phyloP scores from a whole-genome alignment of 2,888 invertebrate species.

The Sycophila texana region DNA sequence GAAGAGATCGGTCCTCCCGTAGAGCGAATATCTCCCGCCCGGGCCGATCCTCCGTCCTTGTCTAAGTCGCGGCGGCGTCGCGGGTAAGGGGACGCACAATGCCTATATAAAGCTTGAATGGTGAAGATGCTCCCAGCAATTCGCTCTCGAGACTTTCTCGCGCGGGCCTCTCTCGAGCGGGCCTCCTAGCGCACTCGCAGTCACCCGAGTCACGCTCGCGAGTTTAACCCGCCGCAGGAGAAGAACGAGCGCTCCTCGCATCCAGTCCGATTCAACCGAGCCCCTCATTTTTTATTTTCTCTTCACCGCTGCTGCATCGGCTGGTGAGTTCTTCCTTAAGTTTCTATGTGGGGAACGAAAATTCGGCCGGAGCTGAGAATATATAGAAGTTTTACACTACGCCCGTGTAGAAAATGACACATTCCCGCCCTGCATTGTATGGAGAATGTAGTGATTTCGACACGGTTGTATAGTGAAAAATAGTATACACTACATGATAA shows the following conservation, averaged over 20 bases:
- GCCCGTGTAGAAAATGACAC: too few relatives aligned
- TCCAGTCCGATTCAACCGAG: not conserved
- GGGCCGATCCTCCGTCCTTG: conserved; percentile 55
- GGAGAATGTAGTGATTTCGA: too few relatives aligned
- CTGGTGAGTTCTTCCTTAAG: too few relatives aligned
- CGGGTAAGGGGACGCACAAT: conserved; percentile 72
- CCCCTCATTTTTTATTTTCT: not conserved
- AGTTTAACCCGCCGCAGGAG: not conserved
- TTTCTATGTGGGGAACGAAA: too few relatives aligned
- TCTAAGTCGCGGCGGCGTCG: conserved; percentile 63
- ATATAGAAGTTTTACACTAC: too few relatives aligned
- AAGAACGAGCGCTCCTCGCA: not conserved
- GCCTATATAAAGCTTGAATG: conserved; percentile 75
- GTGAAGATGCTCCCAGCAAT: conserved; percentile 75
- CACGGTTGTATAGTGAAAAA: too few relatives aligned
- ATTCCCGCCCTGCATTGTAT: too few relatives aligned
- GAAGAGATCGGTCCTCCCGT: conserved; percentile 26
- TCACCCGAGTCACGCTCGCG: not conserved
- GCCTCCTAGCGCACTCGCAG: not conserved
- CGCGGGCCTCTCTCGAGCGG: conserved; percentile 21
- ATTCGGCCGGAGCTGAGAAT: too few relatives aligned
- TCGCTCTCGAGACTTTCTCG: conserved; percentile 75
- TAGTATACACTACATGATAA: too few relatives aligned
- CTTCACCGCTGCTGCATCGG: not conserved
- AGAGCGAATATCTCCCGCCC: conserved; percentile 28